Evolutionary conservation across 2,797 vertebrate species (phyloP).

Genomic region (Tragelaphus eurycerus): DNA sequence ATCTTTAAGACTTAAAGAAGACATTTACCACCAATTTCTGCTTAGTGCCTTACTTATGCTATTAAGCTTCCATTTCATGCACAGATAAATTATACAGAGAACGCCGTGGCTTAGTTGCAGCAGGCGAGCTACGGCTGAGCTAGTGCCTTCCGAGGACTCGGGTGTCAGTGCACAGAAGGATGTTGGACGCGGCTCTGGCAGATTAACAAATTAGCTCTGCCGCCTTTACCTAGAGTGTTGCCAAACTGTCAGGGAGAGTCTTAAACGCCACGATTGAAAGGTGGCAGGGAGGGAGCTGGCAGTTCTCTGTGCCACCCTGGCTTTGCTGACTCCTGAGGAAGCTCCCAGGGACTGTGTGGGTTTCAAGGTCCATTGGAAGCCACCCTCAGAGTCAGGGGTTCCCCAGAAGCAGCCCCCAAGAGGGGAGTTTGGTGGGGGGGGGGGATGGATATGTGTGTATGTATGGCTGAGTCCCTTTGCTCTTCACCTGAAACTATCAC

Average conservation of each 20-base stretch:
- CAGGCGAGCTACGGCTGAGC: slow-evolving; percentile 55
- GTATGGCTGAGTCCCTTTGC: neutral
- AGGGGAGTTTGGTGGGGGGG: neutral
- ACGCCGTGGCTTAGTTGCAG: slow-evolving; percentile 52
- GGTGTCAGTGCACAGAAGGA: slow-evolving; percentile 66
- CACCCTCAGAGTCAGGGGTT: neutral
- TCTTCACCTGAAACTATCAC: neutral
- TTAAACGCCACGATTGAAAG: slow-evolving; percentile 53
- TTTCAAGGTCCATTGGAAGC: neutral
- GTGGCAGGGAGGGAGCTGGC: slow-evolving; percentile 17
- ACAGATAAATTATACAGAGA: slow-evolving; percentile 75
- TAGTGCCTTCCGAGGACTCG: slow-evolving; percentile 58
- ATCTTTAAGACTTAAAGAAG: slow-evolving; percentile 71
- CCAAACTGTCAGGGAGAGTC: slow-evolving; percentile 60
- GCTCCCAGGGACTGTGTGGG: neutral
- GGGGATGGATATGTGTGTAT: neutral
- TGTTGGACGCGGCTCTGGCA: slow-evolving; percentile 65
- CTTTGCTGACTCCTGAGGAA: neutral
- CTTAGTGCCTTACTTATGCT: slow-evolving; percentile 72
- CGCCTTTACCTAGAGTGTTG: slow-evolving; percentile 49
- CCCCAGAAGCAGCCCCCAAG: neutral
- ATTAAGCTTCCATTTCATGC: slow-evolving; percentile 71
- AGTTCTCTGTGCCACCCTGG: neutral
- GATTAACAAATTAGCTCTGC: slow-evolving; percentile 77
- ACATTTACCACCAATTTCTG: slow-evolving; percentile 63